Conservation (phyloP, 2,888 invertebrate species). For the Microchrysa polita region DNA sequence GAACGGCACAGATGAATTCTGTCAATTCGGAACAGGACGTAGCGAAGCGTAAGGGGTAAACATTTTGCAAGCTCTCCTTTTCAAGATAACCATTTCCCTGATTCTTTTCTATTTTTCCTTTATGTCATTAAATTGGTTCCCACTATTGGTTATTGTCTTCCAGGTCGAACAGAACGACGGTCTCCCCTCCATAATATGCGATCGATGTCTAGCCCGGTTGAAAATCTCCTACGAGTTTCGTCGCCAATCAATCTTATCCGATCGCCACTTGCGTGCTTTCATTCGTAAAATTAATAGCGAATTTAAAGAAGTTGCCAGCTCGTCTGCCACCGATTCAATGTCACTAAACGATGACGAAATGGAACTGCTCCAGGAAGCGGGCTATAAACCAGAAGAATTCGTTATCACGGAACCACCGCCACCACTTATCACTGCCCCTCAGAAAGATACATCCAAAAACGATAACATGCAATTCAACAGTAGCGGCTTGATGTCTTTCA, state of each 20-base stretch:
- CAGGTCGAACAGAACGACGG: constrained; percentile 56
- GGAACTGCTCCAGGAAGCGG: constrained; percentile 47
- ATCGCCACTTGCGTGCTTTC: constrained; percentile 56
- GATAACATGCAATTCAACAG: constrained; percentile 29
- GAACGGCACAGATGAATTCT: too few relatives aligned
- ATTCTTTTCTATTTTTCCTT: too few relatives aligned
- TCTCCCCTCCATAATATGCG: constrained; percentile 56
- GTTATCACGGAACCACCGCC: background rate
- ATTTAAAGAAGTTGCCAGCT: constrained; percentile 56
- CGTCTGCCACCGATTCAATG: constrained; percentile 46
- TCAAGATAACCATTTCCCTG: too few relatives aligned
- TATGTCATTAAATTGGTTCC: too few relatives aligned
- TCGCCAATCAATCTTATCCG: constrained; percentile 54
- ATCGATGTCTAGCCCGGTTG: constrained; percentile 55
- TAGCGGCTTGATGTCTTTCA: constrained; percentile 9
- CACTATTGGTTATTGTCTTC: constrained; percentile 23
- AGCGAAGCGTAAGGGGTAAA: too few relatives aligned
- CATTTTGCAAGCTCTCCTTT: too few relatives aligned
- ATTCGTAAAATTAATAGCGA: constrained; percentile 56
- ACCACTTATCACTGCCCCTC: background rate
- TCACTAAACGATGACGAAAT: constrained; percentile 50
- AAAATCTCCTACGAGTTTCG: constrained; percentile 57
- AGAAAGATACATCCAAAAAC: background rate
- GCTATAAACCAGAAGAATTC: constrained; percentile 33
- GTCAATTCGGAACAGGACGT: too few relatives aligned